Conservation (phyloP, 2,888 invertebrate genomes). For the Gastracanthus pulcherrimus region DNA sequence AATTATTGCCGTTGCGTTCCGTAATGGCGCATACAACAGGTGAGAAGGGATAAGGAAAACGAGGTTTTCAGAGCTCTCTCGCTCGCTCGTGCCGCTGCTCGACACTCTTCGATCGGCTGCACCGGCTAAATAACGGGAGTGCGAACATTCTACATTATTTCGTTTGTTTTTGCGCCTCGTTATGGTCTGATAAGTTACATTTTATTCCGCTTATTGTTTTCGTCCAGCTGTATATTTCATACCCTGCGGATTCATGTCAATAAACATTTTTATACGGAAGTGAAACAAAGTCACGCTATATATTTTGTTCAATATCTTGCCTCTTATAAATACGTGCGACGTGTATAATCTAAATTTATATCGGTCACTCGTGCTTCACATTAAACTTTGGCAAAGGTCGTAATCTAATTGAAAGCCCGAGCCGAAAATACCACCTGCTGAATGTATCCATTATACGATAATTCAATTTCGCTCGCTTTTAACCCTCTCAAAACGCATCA, state of each 20-base stretch:
- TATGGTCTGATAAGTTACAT: slow-evolving; percentile 27
- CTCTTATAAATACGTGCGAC: no score
- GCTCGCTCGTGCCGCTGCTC: no score
- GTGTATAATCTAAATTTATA: no score
- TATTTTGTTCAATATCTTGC: background rate
- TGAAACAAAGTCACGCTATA: no score
- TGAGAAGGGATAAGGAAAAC: slow-evolving; percentile 26
- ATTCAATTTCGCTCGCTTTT: no score
- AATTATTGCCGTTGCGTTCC: slow-evolving; percentile 9
- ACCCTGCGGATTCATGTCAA: background rate
- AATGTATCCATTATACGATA: no score
- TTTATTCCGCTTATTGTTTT: background rate
- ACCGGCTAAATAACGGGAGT: slow-evolving; percentile 24
- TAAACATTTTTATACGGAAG: no score
- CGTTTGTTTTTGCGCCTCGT: slow-evolving; percentile 12
- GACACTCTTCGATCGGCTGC: slow-evolving; percentile 1
- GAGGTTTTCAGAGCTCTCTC: slow-evolving; percentile 26
- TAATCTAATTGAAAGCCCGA: no score
- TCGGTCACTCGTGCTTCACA: no score
- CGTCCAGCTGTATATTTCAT: background rate
- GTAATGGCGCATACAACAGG: slow-evolving; percentile 33
- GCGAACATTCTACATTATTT: slow-evolving; percentile 12
- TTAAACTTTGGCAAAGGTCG: no score
- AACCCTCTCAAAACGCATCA: no score
- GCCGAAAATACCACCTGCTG: no score